Base-by-base conservation (phyloP, 2,113 vertebrate species). In the Scopus umbretta region DNA sequence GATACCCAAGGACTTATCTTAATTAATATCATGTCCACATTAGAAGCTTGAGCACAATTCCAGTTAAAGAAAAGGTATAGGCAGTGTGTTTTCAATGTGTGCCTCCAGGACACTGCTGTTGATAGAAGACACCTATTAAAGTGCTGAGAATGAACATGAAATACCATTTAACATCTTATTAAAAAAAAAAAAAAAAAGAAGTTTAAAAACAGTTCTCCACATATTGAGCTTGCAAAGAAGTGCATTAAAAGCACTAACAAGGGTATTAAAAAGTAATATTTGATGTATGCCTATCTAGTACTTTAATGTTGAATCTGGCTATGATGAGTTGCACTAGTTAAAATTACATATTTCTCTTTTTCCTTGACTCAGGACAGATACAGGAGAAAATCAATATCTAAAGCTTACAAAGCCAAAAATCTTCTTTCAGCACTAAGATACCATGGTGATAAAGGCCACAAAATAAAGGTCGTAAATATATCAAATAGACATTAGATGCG, bases 191-290 rank as follows among this genome's bases (percentile, higher is more conserved):
- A 13, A 42, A 42, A 42, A 42, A 42, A 42, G n/a, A n/a, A n/a
- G 1, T 5, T n/a, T 7, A 1, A 3, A 5, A 56, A 29, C 45
- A 86, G 38, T 90, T 66, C 61, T 66, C 88, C 20, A 47, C 34
- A 61, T 72, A 95, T 52, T 95, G 95, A 97, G 78, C 74, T 95
- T 88, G 61, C 74, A 95, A 98, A 98, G 93, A 73, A 82, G 53
- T 75, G n/a, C 94, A 95, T 96, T 97, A 97, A 97, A 97, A 96
- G 75, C 32, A 58, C 53, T 93, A 96, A 95, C 96, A 94, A 95
- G 86, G 81, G 85, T 97, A 96, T 96, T 97, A 97, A 97, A 97
- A 98, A 91, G 96, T 95, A 95, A 66, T 92, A 95, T 96, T 96
- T 97, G 95, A 97, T 96, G 78, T 96, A 94, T 76, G 94, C 81